A percentile compares a stretch with the other conserved stretches of the same genome.
phyloP scores from a whole-genome alignment of 2,797 vertebrate genomes.

The Clarias laeviceps region DNA sequence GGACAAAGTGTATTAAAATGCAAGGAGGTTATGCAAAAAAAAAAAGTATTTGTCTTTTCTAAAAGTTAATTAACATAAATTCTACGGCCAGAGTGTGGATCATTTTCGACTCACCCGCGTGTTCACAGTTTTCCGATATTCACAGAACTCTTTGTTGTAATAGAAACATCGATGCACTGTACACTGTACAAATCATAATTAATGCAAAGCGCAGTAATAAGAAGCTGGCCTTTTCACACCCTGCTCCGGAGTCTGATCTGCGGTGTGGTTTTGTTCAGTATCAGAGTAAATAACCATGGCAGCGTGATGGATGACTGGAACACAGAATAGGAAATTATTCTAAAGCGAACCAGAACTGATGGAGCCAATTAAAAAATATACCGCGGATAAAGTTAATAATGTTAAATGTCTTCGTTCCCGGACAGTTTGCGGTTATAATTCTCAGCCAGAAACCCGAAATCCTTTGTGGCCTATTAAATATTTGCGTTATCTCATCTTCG shows the following conservation, averaged over 20 bases:
- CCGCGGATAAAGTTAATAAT: constrained; percentile 1
- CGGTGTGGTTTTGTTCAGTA: not conserved
- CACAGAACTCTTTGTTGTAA: not conserved
- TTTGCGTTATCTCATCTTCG: constrained; percentile 6
- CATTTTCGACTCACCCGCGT: too few species aligned
- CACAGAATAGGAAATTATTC: not conserved
- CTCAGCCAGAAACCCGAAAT: constrained; percentile 1
- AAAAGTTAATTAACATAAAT: too few species aligned
- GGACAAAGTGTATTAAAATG: too few species aligned
- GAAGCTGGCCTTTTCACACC: constrained; percentile 1
- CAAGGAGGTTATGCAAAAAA: too few species aligned
- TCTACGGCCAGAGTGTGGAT: too few species aligned
- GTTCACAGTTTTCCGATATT: not conserved
- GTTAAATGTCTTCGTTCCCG: not conserved
- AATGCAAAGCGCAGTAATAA: not conserved
- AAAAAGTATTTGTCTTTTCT: too few species aligned
- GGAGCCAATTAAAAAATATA: constrained; percentile 18
- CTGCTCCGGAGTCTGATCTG: not conserved
- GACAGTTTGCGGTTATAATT: not conserved
- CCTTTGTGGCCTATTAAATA: constrained; percentile 29
- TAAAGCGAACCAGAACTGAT: not conserved
- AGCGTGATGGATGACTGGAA: constrained; percentile 10
- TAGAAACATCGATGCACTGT: not conserved
- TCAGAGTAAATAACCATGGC: not conserved
- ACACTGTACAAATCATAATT: not conserved